Percentiles rank a stretch among this genome's conserved stretches.
Conservation (phyloP, 2,113 vertebrate genomes). For the Isurus oxyrinchus region DNA sequence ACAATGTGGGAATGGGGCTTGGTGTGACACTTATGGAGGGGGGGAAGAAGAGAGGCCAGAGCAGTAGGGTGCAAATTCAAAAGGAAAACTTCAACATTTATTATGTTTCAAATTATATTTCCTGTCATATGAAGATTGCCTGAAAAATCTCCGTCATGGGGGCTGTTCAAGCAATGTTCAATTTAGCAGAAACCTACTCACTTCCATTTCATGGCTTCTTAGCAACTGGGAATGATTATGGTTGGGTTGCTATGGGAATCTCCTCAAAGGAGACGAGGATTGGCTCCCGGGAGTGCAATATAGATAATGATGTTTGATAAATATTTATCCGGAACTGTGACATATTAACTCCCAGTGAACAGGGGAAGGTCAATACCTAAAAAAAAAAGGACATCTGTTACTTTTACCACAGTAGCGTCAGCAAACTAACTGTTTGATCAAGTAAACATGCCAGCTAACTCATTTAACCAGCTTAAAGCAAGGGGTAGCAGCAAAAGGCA, state of each 20-base stretch:
- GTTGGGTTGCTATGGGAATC: conserved; percentile 30
- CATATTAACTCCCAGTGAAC: conserved; percentile 38
- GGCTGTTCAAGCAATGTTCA: neutral
- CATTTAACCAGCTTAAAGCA: neutral
- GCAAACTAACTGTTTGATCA: neutral
- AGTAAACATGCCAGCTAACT: neutral
- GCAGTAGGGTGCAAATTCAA: neutral
- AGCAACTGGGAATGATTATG: conserved; percentile 27
- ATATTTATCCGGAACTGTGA: conserved; percentile 38
- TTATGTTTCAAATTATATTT: neutral
- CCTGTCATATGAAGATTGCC: neutral
- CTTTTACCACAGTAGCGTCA: conserved; percentile 15
- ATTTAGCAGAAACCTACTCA: conserved; percentile 23
- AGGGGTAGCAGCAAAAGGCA: neutral
- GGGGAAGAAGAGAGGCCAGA: neutral
- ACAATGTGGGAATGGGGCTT: neutral
- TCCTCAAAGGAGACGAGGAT: neutral
- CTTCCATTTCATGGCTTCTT: conserved; percentile 25
- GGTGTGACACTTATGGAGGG: neutral
- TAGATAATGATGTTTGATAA: conserved; percentile 38
- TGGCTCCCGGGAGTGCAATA: conserved; percentile 11
- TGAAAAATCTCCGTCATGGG: neutral
- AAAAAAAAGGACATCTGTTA: conserved; percentile 38
- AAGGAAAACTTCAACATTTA: neutral
- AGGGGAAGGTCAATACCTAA: conserved; percentile 36